Conservation (phyloP, 2,113 vertebrate species). For the Myodes glareolus region DNA sequence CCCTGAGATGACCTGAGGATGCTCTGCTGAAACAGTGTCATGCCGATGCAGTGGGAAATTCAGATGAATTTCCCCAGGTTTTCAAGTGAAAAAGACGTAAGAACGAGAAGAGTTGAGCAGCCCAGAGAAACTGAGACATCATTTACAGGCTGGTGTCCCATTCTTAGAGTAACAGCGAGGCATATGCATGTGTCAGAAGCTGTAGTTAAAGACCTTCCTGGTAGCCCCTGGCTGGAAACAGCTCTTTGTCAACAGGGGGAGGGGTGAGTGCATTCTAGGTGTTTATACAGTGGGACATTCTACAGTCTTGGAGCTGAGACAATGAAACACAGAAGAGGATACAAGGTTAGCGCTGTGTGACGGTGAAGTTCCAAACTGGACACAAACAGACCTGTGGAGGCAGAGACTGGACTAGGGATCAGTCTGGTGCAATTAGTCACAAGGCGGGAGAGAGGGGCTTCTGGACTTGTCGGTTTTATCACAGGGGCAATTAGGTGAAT, state of each 20-base stretch:
- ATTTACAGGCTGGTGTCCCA: background rate
- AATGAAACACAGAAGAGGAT: background rate
- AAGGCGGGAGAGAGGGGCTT: background rate
- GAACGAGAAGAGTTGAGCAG: conserved; percentile 2
- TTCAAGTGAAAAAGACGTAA: background rate
- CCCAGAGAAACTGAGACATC: background rate
- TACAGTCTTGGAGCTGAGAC: background rate
- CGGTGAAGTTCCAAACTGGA: background rate
- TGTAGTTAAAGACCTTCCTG: background rate
- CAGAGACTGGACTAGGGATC: background rate
- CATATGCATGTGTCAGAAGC: background rate
- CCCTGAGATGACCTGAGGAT: background rate
- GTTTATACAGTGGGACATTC: background rate
- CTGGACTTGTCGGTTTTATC: background rate
- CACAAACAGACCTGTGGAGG: background rate
- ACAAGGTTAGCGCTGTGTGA: background rate
- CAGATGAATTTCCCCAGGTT: background rate
- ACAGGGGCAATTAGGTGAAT: background rate
- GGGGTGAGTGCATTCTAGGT: background rate
- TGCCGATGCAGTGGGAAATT: conserved; percentile 6
- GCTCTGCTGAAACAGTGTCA: background rate
- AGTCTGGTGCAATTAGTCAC: background rate
- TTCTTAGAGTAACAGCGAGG: background rate
- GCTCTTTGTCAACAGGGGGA: background rate
- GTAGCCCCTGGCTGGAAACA: background rate